Evolutionary conservation across 1,140 invertebrate species (phyloP), one percentile per base, ranked within the genome.

Genomic region (Lucilia cuprina): DNA sequence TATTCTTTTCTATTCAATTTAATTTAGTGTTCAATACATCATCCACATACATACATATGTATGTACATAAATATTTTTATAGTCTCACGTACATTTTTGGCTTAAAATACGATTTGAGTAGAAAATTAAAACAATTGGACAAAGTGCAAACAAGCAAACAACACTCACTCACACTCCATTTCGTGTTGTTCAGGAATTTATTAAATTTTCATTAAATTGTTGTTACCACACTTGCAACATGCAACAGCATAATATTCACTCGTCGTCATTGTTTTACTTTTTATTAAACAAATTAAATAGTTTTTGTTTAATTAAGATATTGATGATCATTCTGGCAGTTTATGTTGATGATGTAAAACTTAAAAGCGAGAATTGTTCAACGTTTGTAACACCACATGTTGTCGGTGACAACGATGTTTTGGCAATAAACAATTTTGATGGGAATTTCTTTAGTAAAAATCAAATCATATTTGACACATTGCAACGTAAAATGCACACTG

Each of bases 71-170:
- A n/a, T n/a, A 60, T 25, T 34, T 25, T 41, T 30, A 30, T 3
- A 47, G 10, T 60, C 13, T 41, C 41, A 41, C 41, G 41, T 41
- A 60, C 12, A 74, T 41, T 19, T 30, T 75, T 83, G 47, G 47
- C 41, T 74, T 83, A 50, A 41, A 83, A 74, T 47, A 70, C 74
- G 30, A 75, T 74, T 30, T 30, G 65, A n/a, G 74, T 77, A 65
- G 13, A 83, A 83, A 83, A 74, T 83, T 74, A 25, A 30, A 25
- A 47, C 83, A 55, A 83, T 83, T 77, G 41, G 19, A 77, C 41
- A 49, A 47, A 77, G 35, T 41, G 70, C 49, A 75, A 12, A 77
- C 83, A 83, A 83, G 19, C 70, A 47, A 83, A 55, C n/a, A 47
- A 74, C 41, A 82, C 41, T 5, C 41, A 82, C 41, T 5, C 17